Evolutionary conservation across 2,888 invertebrate genomes (phyloP), one percentile per base, ranked within the genome.

Genomic region (Ichneumoninae sp.): DNA sequence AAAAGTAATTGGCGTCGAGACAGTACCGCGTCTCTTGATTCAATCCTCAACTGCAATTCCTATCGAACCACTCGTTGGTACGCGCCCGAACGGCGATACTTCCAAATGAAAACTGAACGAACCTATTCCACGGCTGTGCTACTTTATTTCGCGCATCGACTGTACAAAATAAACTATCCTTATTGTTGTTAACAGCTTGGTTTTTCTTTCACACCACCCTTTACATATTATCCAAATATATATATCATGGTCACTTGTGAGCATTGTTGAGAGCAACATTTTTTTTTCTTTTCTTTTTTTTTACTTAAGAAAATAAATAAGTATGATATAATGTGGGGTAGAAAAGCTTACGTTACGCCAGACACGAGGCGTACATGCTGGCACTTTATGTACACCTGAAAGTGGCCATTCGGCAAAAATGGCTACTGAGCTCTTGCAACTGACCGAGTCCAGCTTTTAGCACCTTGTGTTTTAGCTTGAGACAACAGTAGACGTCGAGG

Each of bases 401-500:
- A 57, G 80, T 86, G 13, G 92, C 91, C 83, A 93, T 86, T 75
- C 89, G 90, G 70, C 90, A 90, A 75, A 92, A 92, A 63, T 92
- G 92, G 13, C 85, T 84, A 66, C 89, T 89, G 36, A 93, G 84
- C 19, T 92, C 92, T 86, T 93, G 91, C 16, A 93, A 85, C 22
- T 93, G 93, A 3, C 70, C 87, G 22, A 92, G 83, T 10, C 93
- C 93, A 40, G 88, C 84, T 81, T 85, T 88, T 7, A 93, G 69
- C 8, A 83, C 50, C 0, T 88, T 85, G 71, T 90, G 87, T 33
- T 91, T 92, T 8, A 80, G 66, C 73, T 89, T 91, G 6, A 93
- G 44, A 77, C 93, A 93, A 73, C 87, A 92, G 60, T 89, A 91
- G 26, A 93, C 54, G 83, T 93, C 93, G 3, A 91, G 80, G 0